Percentiles rank a stretch among this genome's conserved stretches.
These are phyloP conservation scores for Sclerurus mexicanus DNA, from an alignment of 2,113 vertebrate genomes.

Conservation along the genomic window DNA sequence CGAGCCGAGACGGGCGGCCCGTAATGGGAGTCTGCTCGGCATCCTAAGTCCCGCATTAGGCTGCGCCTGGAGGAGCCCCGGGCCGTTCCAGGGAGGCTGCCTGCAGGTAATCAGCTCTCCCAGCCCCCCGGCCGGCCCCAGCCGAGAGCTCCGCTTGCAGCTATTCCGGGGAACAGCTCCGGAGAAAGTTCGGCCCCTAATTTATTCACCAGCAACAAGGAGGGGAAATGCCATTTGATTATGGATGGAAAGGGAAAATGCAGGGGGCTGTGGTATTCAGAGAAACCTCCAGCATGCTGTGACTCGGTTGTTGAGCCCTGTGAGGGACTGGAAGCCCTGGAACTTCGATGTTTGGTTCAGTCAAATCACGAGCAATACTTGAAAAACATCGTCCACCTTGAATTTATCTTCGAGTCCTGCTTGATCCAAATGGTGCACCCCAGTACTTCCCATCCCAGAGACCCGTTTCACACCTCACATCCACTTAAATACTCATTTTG, in stretches of 20 bases:
- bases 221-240: neutral
- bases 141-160: neutral
- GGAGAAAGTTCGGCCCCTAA: neutral
- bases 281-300: neutral
- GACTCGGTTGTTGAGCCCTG: neutral
- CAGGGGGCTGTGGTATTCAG: neutral
- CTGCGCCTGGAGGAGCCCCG: neutral
- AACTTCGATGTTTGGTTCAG: neutral
- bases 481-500: neutral
- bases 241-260: neutral
- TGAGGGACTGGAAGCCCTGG: neutral
- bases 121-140: neutral
- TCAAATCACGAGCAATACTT: neutral
- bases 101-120: conserved; percentile 17
- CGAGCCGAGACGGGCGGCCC: neutral
- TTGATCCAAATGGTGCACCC: neutral
- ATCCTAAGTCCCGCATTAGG: conserved; percentile 46
- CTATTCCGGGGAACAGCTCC: neutral
- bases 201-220: neutral
- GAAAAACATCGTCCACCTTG: neutral
- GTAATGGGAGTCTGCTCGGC: conserved; percentile 33
- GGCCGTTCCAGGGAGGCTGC: neutral
- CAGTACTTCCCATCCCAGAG: neutral
- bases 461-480: neutral
- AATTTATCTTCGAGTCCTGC: neutral